A percentile compares a stretch with the other conserved stretches of the same genome.
These are phyloP conservation scores for Clarias batrachus DNA, from an alignment of 2,113 vertebrate species.

Conservation along the genomic window DNA sequence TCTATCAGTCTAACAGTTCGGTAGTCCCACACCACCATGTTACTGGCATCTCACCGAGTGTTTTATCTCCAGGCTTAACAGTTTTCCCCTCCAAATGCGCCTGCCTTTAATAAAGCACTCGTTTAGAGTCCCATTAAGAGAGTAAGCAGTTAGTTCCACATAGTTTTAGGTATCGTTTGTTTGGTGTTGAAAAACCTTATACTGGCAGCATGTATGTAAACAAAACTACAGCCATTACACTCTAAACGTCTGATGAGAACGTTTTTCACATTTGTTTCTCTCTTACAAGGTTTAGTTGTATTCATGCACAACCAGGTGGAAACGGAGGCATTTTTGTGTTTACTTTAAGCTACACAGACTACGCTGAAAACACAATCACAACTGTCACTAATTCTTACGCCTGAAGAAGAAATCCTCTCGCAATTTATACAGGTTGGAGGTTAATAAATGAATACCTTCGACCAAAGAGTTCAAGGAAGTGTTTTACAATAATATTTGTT, in stretches of 20 bases:
- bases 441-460: background rate
- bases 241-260: background rate
- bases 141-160: constrained; percentile 6
- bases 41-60: background rate
- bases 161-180: background rate
- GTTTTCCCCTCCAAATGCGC: background rate
- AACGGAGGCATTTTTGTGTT: constrained; percentile 10
- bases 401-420: background rate
- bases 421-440: background rate
- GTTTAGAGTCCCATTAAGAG: background rate
- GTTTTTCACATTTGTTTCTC: constrained; percentile 1
- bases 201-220: constrained; percentile 2
- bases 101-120: background rate
- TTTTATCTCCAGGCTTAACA: background rate
- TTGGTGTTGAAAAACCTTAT: background rate
- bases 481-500: background rate
- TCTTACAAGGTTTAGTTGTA: background rate
- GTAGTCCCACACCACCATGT: too few species aligned
- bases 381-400: background rate
- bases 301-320: constrained; percentile 14
- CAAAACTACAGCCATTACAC: constrained; percentile 4
- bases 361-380: background rate
- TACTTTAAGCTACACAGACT: constrained; percentile 10
- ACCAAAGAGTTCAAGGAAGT: background rate
- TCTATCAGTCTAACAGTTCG: background rate